These are phyloP conservation scores for Zaprionus davidi DNA, from an alignment of 1,140 invertebrate species.

Conservation along the genomic window DNA sequence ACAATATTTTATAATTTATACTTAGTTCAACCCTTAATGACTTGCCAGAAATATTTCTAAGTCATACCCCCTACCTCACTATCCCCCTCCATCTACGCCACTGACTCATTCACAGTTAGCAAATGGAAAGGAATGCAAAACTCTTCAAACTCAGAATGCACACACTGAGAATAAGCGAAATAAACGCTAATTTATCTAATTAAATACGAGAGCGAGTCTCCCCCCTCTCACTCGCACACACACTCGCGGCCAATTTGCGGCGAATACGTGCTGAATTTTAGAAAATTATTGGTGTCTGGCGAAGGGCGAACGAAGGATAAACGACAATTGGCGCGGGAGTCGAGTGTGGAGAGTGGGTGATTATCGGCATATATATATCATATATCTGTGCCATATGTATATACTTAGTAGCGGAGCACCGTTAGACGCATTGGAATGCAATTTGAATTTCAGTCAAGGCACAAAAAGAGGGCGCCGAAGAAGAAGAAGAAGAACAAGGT, in stretches of 20 bases:
- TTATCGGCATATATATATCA: constrained; percentile 21
- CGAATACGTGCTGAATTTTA: constrained; percentile 48
- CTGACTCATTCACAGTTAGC: constrained; percentile 11
- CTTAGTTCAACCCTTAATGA: not conserved
- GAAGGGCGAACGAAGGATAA: constrained; percentile 54
- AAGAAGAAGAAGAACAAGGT: constrained; percentile 14
- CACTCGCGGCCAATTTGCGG: constrained; percentile 54
- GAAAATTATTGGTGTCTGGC: constrained; percentile 68
- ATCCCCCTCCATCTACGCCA: not conserved
- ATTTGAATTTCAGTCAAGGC: constrained; percentile 53
- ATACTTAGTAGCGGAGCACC: constrained; percentile 18
- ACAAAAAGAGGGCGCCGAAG: not conserved
- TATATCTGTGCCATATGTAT: not conserved
- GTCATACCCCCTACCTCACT: not conserved
- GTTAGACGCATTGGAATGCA: constrained; percentile 81
- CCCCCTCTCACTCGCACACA: not conserved
- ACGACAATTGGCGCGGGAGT: constrained; percentile 55
- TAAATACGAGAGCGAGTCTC: constrained; percentile 39
- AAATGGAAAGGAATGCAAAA: constrained; percentile 27
- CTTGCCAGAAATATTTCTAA: not conserved
- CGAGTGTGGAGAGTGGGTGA: constrained; percentile 25
- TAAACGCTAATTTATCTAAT: constrained; percentile 71
- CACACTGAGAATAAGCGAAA: constrained; percentile 4
- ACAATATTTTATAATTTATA: not conserved
- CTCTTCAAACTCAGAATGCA: constrained; percentile 31